phyloP scores from a whole-genome alignment of 2,113 vertebrate genomes.

The Malaclemys terrapin region DNA sequence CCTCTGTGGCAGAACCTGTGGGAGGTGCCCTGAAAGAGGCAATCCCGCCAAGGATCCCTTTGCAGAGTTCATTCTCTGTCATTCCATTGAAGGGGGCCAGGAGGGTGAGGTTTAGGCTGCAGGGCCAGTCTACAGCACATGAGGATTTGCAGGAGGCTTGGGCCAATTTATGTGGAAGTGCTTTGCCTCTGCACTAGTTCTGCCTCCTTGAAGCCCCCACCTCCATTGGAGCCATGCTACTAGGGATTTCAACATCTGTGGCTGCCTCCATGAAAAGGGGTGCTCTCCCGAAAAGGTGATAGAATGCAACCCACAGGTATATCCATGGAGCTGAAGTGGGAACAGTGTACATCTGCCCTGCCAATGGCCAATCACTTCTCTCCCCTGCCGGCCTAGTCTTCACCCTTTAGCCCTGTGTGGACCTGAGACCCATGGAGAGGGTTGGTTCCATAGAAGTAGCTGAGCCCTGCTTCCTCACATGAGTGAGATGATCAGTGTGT shows the following conservation, averaged over 20 bases:
- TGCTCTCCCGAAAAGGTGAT: too few relatives aligned
- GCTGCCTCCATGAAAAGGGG: too few relatives aligned
- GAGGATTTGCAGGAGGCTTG: too few relatives aligned
- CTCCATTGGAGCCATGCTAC: background rate
- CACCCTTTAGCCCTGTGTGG: background rate
- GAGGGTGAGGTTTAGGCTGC: background rate
- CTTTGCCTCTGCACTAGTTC: background rate
- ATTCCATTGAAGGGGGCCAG: background rate
- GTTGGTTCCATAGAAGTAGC: background rate
- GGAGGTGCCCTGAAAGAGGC: background rate
- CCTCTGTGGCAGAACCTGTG: background rate
- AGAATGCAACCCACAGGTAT: too few relatives aligned
- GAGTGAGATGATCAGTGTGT: background rate
- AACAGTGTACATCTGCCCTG: background rate
- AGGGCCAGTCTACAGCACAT: background rate
- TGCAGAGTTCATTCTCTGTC: background rate
- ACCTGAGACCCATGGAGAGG: background rate
- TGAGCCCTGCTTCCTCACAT: background rate
- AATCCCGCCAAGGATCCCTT: background rate
- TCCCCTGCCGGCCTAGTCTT: background rate
- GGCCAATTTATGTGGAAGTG: background rate
- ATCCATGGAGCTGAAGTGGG: background rate
- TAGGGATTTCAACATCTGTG: background rate
- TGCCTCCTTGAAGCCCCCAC: background rate
- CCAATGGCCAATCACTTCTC: too few relatives aligned